Percentiles rank a stretch among this genome's conserved stretches.
These are phyloP conservation scores for Drosophila equinoxialis DNA, from an alignment of 1,140 invertebrate species.

Conservation along the genomic window DNA sequence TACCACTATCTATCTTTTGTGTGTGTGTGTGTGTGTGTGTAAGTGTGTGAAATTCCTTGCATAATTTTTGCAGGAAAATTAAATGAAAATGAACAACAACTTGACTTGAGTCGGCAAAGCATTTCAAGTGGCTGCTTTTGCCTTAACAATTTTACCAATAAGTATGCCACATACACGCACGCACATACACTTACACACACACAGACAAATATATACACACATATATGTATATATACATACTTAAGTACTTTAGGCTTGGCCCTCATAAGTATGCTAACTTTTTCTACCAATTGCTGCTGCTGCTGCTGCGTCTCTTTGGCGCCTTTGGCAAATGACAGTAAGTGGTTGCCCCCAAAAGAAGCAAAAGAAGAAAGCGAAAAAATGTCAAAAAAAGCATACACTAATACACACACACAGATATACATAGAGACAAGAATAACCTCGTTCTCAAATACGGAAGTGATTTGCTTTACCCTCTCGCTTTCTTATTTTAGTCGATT, in stretches of 20 bases:
- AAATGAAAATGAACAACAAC: conserved; percentile 44
- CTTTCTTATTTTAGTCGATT: conserved; percentile 29
- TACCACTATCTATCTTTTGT: conserved; percentile 25
- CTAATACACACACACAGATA: not conserved
- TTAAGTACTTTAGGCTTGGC: conserved; percentile 30
- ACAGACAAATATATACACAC: not conserved
- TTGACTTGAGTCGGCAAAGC: conserved; percentile 22
- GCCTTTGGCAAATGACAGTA: conserved; percentile 53
- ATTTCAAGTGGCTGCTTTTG: conserved; percentile 61
- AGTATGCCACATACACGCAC: conserved; percentile 49
- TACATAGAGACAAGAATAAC: not conserved
- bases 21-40: conserved; percentile 19
- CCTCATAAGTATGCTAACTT: conserved; percentile 65
- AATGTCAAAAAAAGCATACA: not conserved
- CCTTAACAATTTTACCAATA: conserved; percentile 72
- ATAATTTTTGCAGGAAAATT: conserved; percentile 65
- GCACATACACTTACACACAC: not conserved
- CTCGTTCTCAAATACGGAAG: conserved; percentile 38
- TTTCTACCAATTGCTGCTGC: conserved; percentile 31
- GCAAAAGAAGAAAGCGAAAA: conserved; percentile 32
- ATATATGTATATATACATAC: not conserved
- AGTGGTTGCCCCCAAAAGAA: conserved; percentile 51
- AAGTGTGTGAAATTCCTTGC: conserved; percentile 67
- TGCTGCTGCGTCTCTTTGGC: conserved; percentile 41
- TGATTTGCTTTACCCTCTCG: conserved; percentile 36